Conservation (phyloP, 2,113 vertebrate species). For the Taurulus bubalis region DNA sequence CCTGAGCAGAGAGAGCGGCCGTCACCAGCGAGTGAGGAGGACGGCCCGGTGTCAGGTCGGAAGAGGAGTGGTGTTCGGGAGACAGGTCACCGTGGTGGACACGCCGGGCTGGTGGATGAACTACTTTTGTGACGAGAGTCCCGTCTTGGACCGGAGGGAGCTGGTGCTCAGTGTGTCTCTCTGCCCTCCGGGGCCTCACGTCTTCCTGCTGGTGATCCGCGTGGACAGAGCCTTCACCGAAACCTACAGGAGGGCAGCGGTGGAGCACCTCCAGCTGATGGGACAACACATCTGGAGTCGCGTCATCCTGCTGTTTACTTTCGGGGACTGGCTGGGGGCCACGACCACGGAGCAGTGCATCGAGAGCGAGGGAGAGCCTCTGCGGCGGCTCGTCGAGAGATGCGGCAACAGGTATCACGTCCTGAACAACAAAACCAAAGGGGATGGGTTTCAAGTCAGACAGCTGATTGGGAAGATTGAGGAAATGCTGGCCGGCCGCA, state of each 20-base stretch:
- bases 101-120: slow-evolving; percentile 85
- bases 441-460: slow-evolving; percentile 73
- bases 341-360: slow-evolving; percentile 67
- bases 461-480: slow-evolving; percentile 79
- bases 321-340: slow-evolving; percentile 77
- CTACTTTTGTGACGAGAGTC: slow-evolving; percentile 71
- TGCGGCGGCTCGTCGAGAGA: slow-evolving; percentile 65
- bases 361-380: slow-evolving; percentile 74
- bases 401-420: slow-evolving; percentile 76
- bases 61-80: slow-evolving; percentile 51
- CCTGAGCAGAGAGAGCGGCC: slow-evolving; percentile 47
- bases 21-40: not conserved
- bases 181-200: slow-evolving; percentile 76
- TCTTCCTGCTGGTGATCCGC: slow-evolving; percentile 76
- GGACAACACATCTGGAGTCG: slow-evolving; percentile 64
- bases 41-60: slow-evolving; percentile 58
- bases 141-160: slow-evolving; percentile 73
- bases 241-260: slow-evolving; percentile 65
- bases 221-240: slow-evolving; percentile 76
- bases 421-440: slow-evolving; percentile 68
- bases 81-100: slow-evolving; percentile 77
- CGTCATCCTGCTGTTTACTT: slow-evolving; percentile 69
- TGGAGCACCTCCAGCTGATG: slow-evolving; percentile 77
- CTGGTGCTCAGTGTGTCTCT: slow-evolving; percentile 55
- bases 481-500: slow-evolving; percentile 48